Base-by-base conservation (phyloP, 2,797 vertebrate genomes). In the Heteromormyrus szaboi region DNA sequence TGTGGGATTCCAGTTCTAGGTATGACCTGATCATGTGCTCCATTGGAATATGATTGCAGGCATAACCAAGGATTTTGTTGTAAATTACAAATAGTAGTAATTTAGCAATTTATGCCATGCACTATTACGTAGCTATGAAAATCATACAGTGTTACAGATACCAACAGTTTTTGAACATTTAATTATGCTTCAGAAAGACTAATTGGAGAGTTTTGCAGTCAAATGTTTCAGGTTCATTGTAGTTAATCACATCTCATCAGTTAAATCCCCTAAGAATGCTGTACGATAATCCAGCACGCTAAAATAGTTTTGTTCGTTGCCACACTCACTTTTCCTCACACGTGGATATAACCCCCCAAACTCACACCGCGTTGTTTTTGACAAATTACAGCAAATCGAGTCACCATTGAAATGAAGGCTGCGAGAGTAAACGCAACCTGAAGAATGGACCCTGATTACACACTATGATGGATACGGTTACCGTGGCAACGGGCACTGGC, bases 371-470 rank as follows among this genome's bases (percentile, higher is more conserved):
- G 81, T 53, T 6, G 29, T 44, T 50, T 56, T 59, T 65, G 17
- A 22, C 22, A 51, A 85, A 50, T 62, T 56, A 62, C n/a, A n/a
- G 44, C 25, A 56, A 25, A 59, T 85, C 12, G 81, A 85, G 79
- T 17, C n/a, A 9, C 79, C 4, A 51, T 89, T 89, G 46, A 89
- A 65, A 68, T 29, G 5, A 17, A 2, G 41, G 41, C 79, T 85
- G 17, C 6, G 8, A 72, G 29, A 86, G 22, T 19, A 33, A 25
- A 37, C 41, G 81, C 54, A 62, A 37, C 59, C 29, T 2, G 56
- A 25, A 51, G 54, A 89, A 65, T 37, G 88, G 83, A 8, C 7
- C 44, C 56, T 68, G 88, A 89, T 85, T 85, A 46, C 59, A 44
- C 59, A n/a, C 3, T 1, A 25, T 17, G 65, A 37, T 11, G 44